Conservation (phyloP, 2,888 invertebrate species). For the Lampropteryx suffumata region DNA sequence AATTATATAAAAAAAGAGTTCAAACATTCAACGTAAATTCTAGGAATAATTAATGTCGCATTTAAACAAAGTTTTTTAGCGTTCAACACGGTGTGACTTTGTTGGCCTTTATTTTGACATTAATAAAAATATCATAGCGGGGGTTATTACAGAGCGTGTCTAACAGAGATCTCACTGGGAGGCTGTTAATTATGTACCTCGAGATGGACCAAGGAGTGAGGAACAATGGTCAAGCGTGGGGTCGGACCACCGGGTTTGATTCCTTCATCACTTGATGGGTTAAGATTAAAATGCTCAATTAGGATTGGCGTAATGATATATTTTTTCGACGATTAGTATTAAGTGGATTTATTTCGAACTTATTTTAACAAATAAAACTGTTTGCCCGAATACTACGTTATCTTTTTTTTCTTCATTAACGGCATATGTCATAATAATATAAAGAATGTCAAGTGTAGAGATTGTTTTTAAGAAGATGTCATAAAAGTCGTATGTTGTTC, state of each 20-base stretch:
- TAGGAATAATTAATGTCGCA: no score
- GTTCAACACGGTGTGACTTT: conserved; percentile 57
- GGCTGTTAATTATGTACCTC: conserved; percentile 80
- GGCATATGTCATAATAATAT: no score
- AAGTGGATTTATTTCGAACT: background rate
- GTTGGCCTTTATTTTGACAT: conserved; percentile 77
- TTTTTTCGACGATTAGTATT: background rate
- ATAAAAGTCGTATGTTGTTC: no score
- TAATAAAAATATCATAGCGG: conserved; percentile 82
- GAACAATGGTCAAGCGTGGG: conserved; percentile 58
- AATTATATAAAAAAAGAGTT: no score
- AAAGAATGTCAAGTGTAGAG: no score
- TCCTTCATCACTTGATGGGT: conserved; percentile 12
- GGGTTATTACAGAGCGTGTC: conserved; percentile 81
- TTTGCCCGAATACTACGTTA: no score
- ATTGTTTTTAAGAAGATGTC: no score
- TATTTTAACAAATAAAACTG: background rate
- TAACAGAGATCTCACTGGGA: conserved; percentile 78
- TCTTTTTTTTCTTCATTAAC: no score
- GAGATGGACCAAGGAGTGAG: conserved; percentile 63
- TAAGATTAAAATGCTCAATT: conserved; percentile 21
- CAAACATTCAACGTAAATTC: no score
- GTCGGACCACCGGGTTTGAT: conserved; percentile 66
- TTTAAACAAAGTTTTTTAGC: no score
- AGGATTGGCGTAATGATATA: conserved; percentile 6